These are phyloP conservation scores for Rhysida immarginata DNA, from an alignment of 1,140 invertebrate genomes.

Conservation along the genomic window DNA sequence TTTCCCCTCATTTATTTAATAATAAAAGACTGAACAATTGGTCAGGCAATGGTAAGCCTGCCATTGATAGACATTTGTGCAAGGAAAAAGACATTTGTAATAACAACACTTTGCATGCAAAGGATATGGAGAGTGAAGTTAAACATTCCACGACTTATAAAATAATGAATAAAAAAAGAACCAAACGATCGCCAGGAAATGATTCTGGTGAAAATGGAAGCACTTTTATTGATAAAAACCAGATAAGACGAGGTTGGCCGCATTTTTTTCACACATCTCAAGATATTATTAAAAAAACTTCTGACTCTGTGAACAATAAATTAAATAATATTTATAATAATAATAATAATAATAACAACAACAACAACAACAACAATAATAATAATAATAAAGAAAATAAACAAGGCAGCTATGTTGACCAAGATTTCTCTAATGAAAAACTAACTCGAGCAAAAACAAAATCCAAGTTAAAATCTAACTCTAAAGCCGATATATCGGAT, in stretches of 20 bases:
- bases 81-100: neutral
- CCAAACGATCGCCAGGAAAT: too few species aligned
- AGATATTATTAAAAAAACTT: too few species aligned
- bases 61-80: neutral
- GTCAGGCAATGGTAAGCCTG: neutral
- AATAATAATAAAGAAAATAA: neutral
- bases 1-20: neutral
- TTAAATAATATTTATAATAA: too few species aligned
- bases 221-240: too few species aligned
- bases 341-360: neutral
- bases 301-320: too few species aligned
- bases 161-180: neutral
- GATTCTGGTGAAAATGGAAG: too few species aligned
- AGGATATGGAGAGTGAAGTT: neutral
- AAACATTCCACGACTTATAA: neutral
- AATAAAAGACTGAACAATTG: neutral
- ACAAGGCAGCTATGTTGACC: neutral
- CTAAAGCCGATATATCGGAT: neutral
- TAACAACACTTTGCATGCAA: neutral
- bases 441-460: neutral
- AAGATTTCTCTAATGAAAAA: neutral
- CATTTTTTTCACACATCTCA: too few species aligned
- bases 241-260: too few species aligned
- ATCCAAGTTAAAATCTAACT: neutral
- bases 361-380: neutral